Conservation (phyloP, 2,113 vertebrate species). For the Atractosteus spatula region DNA sequence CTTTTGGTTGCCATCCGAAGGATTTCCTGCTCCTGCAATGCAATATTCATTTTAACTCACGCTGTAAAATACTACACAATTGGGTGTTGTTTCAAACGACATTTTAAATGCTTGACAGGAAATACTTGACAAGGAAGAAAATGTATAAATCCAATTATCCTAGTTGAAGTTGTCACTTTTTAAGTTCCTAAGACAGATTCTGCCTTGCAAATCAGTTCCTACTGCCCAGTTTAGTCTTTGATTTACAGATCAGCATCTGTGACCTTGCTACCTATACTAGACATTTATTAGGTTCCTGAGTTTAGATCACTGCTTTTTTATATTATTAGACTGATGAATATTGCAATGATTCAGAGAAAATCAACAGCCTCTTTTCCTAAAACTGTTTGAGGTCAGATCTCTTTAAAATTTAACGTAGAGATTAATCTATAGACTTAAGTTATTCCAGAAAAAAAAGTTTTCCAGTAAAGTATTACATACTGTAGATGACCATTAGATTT, state of each 20-base stretch:
- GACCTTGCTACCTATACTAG: slow-evolving; percentile 4
- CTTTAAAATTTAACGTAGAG: too few relatives aligned
- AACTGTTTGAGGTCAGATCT: too few relatives aligned
- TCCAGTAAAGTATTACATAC: too few relatives aligned
- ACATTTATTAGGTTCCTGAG: background rate
- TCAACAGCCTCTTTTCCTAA: too few relatives aligned
- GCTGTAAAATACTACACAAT: too few relatives aligned
- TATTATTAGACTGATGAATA: background rate
- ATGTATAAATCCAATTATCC: background rate
- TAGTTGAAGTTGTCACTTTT: background rate
- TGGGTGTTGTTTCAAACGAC: background rate
- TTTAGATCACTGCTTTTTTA: background rate
- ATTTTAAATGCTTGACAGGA: background rate
- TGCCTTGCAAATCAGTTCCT: slow-evolving; percentile 1
- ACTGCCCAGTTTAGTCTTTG: background rate
- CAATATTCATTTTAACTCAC: too few relatives aligned
- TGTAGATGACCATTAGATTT: too few relatives aligned
- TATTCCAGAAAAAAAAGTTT: too few relatives aligned
- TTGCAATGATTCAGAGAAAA: too few relatives aligned
- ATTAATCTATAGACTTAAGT: too few relatives aligned
- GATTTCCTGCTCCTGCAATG: too few relatives aligned
- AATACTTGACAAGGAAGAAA: background rate
- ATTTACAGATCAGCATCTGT: background rate
- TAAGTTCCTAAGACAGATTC: background rate
- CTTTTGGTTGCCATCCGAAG: too few relatives aligned